Evolutionary conservation across 1,140 invertebrate genomes (phyloP).

Genomic region (Euborellia annulipes): DNA sequence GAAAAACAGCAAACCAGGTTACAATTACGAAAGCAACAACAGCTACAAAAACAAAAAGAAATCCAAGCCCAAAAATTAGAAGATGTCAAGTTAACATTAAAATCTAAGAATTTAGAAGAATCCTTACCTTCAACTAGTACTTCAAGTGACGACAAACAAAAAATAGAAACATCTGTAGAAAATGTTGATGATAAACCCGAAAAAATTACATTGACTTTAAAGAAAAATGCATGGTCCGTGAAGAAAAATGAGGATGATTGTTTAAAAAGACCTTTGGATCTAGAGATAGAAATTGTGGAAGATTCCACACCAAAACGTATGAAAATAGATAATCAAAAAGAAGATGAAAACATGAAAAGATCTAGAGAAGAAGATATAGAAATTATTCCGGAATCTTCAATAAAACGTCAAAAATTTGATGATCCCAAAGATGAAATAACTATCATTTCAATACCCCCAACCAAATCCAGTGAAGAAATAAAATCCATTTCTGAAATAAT

Average conservation of each 20-base stretch:
- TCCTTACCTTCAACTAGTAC: background rate
- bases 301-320: background rate
- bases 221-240: constrained; percentile 9
- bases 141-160: background rate
- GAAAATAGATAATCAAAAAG: background rate
- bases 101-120: constrained; percentile 4
- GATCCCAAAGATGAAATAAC: too few species aligned
- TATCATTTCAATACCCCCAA: too few species aligned
- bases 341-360: background rate
- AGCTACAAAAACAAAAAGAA: too few species aligned
- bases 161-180: background rate
- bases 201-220: constrained; percentile 9
- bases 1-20: too few species aligned
- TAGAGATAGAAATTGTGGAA: background rate
- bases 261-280: background rate
- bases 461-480: too few species aligned
- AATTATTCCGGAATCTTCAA: background rate
- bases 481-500: too few species aligned
- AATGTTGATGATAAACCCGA: background rate
- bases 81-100: constrained; percentile 3
- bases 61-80: background rate
- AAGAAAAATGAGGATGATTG: background rate
- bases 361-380: background rate
- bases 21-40: too few species aligned
- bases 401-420: background rate